These are phyloP conservation scores for Acronicta aceris DNA, from an alignment of 2,888 invertebrate genomes.

Conservation along the genomic window DNA sequence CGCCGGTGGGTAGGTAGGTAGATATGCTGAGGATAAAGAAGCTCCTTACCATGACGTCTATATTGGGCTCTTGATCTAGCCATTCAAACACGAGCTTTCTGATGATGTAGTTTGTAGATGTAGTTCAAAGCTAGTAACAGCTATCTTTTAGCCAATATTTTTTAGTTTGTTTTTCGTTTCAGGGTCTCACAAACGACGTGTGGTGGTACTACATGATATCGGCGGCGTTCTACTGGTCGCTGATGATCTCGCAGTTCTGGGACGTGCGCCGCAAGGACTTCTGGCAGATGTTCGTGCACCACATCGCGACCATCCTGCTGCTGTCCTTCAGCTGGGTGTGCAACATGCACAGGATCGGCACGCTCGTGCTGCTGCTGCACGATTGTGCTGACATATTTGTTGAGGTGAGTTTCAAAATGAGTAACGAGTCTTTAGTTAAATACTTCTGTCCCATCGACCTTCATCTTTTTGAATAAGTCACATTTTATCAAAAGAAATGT, in stretches of 20 bases:
- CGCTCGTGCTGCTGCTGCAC: constrained; percentile 95
- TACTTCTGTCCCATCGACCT: too few species aligned
- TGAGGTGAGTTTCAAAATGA: constrained; percentile 88
- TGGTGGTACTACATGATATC: constrained; percentile 99
- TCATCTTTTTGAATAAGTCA: too few species aligned
- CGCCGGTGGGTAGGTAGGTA: too few species aligned
- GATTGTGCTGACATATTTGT: constrained; percentile 97
- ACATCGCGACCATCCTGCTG: constrained; percentile 96
- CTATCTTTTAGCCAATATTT: too few species aligned
- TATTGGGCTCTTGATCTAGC: too few species aligned
- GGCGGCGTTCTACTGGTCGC: constrained; percentile 98
- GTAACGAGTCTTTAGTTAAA: too few species aligned
- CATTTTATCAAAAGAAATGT: too few species aligned
- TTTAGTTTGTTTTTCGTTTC: constrained; percentile 63
- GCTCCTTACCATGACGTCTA: too few species aligned
- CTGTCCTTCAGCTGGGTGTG: constrained; percentile 98
- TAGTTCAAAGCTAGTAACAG: too few species aligned
- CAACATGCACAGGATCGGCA: constrained; percentile 97
- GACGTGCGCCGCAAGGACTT: constrained; percentile 98
- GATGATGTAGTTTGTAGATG: too few species aligned
- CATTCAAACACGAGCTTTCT: too few species aligned
- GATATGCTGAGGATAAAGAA: too few species aligned
- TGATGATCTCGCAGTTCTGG: constrained; percentile 97
- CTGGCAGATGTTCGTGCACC: constrained; percentile 99
- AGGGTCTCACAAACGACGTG: constrained; percentile 94